Evolutionary conservation across 2,113 vertebrate species (phyloP), one percentile per base, ranked within the genome.

Genomic region (Passer domesticus): DNA sequence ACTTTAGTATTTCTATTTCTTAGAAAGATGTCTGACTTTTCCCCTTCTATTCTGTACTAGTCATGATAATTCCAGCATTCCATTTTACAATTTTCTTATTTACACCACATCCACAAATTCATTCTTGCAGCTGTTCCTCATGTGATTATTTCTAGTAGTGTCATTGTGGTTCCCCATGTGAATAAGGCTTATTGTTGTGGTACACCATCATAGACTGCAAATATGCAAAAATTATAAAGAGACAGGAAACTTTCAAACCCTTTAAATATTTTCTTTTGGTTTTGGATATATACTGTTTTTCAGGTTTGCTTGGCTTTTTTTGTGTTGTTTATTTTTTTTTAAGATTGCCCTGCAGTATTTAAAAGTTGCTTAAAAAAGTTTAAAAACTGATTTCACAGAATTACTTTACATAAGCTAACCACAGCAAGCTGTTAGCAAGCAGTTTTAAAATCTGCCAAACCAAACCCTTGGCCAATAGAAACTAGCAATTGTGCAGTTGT

Each of bases 81-180:
- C 16, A 31, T 43, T 89, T 90, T 70, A 93, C 4, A 2, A 67
- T 83, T 93, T 94, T 84, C 86, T 77, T 85, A 94, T 91, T 94
- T 92, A 67, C 82, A 80, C 46, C 35, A 85, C 83, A 94, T 96
- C 80, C 76, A 93, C 69, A 91, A 90, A 95, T 49, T 58, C 78
- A 76, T 35, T 95, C 87, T 77, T 87, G 94, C 93, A 97, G 94
- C 95, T 95, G 95, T 86, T 95, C 87, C 94, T 95, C 94, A 96
- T 73, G 93, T 96, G 96, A 95, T 95, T 92, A 88, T 95, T 96
- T 88, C 94, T 95, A 94, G 84, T 67, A 90, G 64, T 94, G 89
- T 63, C 87, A 94, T 86, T 95, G 94, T 94, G 90, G 86, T 83
- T 94, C 60, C 41, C 68, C 92, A 43, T 92, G 68, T 94, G 91